These are phyloP conservation scores for Gymnosoma rotundatum DNA, from an alignment of 2,888 invertebrate genomes.

Conservation along the genomic window DNA sequence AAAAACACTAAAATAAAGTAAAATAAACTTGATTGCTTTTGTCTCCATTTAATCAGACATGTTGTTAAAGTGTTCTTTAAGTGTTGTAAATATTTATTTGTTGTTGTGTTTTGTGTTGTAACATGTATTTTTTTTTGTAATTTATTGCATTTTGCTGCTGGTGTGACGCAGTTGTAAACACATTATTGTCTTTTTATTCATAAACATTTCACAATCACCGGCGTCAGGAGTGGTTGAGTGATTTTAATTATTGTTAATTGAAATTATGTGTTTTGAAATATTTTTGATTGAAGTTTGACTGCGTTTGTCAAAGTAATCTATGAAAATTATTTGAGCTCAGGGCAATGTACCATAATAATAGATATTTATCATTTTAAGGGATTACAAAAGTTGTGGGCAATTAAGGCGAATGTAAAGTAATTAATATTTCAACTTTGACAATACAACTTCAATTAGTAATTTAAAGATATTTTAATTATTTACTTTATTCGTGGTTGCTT, in stretches of 20 bases:
- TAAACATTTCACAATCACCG: slow-evolving; percentile 3
- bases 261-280: slow-evolving; percentile 55
- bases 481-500: too few relatives aligned
- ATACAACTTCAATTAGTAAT: too few relatives aligned
- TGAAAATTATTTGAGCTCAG: too few relatives aligned
- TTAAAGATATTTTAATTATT: too few relatives aligned
- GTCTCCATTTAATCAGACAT: slow-evolving; percentile 66
- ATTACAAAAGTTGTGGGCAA: too few relatives aligned
- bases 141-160: slow-evolving; percentile 44
- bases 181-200: neutral
- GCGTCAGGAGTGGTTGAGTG: slow-evolving; percentile 30
- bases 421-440: too few relatives aligned
- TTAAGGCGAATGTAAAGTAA: too few relatives aligned
- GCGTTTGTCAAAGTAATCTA: too few relatives aligned
- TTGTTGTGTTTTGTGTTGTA: neutral
- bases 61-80: slow-evolving; percentile 55
- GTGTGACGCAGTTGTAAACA: slow-evolving; percentile 23
- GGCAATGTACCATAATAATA: too few relatives aligned
- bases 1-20: neutral
- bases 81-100: slow-evolving; percentile 38
- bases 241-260: slow-evolving; percentile 58
- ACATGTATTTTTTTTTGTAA: neutral
- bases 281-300: neutral
- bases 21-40: slow-evolving; percentile 59
- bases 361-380: too few relatives aligned